phyloP scores from a whole-genome alignment of 1,140 invertebrate genomes.

The Scylla paramamosain region DNA sequence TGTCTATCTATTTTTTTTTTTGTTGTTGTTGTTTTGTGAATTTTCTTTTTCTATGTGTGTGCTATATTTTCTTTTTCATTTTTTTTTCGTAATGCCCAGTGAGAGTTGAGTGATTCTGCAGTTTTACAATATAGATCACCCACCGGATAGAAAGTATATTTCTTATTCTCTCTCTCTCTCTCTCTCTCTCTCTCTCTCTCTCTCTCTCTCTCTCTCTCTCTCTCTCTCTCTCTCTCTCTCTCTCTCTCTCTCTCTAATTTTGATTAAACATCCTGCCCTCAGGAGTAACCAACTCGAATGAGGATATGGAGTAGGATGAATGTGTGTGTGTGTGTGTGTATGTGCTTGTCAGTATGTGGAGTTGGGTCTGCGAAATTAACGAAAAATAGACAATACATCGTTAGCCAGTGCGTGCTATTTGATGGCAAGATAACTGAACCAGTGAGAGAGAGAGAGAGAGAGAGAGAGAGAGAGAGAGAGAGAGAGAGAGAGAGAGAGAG shows the following conservation, averaged over 20 bases:
- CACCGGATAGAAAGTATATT: not conserved
- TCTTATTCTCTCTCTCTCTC: slow-evolving; percentile 38
- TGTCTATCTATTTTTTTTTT: no score
- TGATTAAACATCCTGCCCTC: no score
- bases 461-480: slow-evolving; percentile 10
- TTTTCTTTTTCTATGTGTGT: no score
- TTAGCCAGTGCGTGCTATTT: not conserved
- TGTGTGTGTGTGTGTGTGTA: no score
- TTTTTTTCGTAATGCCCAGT: no score
- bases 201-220: slow-evolving; percentile 45
- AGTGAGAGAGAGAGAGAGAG: not conserved
- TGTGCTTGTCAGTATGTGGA: not conserved
- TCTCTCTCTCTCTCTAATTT: not conserved
- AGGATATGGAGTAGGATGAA: no score
- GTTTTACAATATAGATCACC: no score
- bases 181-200: slow-evolving; percentile 55
- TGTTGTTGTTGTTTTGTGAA: no score
- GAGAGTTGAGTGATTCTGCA: no score
- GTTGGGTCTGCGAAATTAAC: not conserved
- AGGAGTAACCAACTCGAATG: no score
- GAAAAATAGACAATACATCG: not conserved
- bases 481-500: not conserved
- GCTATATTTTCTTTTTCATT: no score
- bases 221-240: slow-evolving; percentile 31
- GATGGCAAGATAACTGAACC: not conserved